Conservation (phyloP, 2,113 vertebrate genomes). For the Microtus montanus region DNA sequence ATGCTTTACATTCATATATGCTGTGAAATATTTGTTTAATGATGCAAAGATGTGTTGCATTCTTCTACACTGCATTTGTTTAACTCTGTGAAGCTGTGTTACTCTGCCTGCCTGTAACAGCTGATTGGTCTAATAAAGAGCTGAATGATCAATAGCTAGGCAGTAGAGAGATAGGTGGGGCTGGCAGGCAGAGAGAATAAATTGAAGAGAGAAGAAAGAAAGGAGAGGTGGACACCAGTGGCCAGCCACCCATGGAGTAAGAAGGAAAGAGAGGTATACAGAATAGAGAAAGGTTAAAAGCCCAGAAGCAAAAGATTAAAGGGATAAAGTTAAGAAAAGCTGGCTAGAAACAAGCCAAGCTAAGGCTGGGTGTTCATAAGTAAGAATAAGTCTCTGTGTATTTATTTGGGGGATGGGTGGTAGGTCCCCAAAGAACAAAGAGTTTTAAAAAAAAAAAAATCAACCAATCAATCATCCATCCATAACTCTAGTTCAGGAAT, state of each 20-base stretch:
- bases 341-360: background rate
- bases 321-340: background rate
- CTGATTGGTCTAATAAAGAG: background rate
- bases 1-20: background rate
- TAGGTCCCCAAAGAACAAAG: background rate
- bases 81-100: background rate
- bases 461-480: background rate
- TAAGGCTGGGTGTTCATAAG: background rate
- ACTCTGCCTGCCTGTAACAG: background rate
- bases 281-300: background rate
- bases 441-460: background rate
- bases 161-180: background rate
- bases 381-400: background rate
- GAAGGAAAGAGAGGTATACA: background rate
- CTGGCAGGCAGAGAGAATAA: background rate
- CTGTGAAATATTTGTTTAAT: background rate
- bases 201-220: background rate
- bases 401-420: background rate
- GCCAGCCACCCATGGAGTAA: background rate
- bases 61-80: background rate
- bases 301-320: background rate
- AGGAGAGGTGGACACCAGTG: background rate
- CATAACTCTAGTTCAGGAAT: background rate
- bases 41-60: background rate
- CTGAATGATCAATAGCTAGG: background rate